These are phyloP conservation scores for Staurois parvus DNA, from an alignment of 2,797 vertebrate genomes.

Conservation along the genomic window DNA sequence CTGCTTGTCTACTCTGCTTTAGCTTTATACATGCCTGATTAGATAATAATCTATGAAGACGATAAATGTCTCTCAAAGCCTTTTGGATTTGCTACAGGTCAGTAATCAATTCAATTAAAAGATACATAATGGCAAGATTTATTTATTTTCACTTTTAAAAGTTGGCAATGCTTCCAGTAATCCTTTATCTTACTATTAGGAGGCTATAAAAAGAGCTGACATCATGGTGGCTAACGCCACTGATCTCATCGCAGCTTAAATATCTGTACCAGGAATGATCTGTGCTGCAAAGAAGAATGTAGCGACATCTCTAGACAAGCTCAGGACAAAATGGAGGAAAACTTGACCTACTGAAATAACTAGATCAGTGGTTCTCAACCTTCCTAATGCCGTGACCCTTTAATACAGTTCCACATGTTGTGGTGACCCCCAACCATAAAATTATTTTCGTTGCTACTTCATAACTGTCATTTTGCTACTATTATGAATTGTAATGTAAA, in stretches of 20 bases:
- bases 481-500: too few relatives aligned
- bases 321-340: neutral
- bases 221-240: conserved; percentile 25
- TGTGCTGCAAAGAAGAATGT: neutral
- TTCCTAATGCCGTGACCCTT: too few relatives aligned
- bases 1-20: conserved; percentile 12
- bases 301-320: neutral
- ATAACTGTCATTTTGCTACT: too few relatives aligned
- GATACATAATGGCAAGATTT: conserved; percentile 15
- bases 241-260: conserved; percentile 29
- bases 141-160: conserved; percentile 25
- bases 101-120: conserved; percentile 35
- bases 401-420: too few relatives aligned
- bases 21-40: neutral
- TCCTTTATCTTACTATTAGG: conserved; percentile 27
- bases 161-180: conserved; percentile 26
- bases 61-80: neutral
- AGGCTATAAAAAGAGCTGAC: conserved; percentile 43
- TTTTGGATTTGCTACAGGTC: neutral
- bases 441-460: too few relatives aligned
- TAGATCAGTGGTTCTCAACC: too few relatives aligned
- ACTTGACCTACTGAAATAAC: neutral
- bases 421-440: too few relatives aligned
- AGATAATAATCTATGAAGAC: conserved; percentile 13
- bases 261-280: conserved; percentile 7